Evolutionary conservation across 2,113 vertebrate species (phyloP).

Genomic region (Phylloscopus trochiloides): DNA sequence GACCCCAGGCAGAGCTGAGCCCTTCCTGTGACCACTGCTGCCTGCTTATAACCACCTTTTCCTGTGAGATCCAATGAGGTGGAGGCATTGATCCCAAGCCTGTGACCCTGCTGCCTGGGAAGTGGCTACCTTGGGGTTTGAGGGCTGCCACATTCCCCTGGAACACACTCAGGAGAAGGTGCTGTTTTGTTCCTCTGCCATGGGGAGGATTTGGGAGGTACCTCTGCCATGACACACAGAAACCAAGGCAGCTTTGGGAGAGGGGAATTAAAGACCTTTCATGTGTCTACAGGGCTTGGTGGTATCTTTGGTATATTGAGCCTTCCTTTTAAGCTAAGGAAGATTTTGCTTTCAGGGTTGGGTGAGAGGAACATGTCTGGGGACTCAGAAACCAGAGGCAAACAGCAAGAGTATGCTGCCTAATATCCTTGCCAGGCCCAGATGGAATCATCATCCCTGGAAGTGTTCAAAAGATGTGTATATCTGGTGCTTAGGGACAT

Average conservation of each 20-base stretch:
- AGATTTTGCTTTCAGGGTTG: background rate
- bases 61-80: background rate
- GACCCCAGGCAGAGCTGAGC: background rate
- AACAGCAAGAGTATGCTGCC: background rate
- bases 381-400: background rate
- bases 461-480: background rate
- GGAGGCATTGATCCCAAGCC: background rate
- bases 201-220: background rate
- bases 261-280: background rate
- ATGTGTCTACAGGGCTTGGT: background rate
- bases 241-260: background rate
- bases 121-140: background rate
- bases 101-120: background rate
- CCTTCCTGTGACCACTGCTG: background rate
- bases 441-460: background rate
- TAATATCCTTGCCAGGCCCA: background rate
- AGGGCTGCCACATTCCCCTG: background rate
- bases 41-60: background rate
- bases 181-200: background rate
- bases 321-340: background rate
- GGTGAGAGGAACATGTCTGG: background rate
- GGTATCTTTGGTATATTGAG: background rate
- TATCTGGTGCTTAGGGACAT: background rate
- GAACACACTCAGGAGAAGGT: background rate
- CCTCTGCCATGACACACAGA: background rate